These are phyloP conservation scores for Hippocampus comes DNA, from an alignment of 2,113 vertebrate species.

Conservation along the genomic window DNA sequence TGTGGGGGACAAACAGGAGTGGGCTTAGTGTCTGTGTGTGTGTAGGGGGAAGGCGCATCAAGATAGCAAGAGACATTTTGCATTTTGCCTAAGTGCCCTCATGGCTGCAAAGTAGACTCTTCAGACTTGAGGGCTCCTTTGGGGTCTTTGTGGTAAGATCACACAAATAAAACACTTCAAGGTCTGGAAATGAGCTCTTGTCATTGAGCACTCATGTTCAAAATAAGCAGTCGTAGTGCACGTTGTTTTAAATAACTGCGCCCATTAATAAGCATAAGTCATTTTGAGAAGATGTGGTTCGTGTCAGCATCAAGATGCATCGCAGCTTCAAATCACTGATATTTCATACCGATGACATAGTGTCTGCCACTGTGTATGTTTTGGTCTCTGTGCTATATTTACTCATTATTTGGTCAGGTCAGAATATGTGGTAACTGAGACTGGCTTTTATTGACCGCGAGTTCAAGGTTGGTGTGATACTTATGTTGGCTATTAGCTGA, in stretches of 20 bases:
- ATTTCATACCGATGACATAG: constrained; percentile 54
- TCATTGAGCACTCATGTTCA: neutral
- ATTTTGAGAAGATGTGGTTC: constrained; percentile 23
- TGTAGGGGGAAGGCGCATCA: constrained; percentile 23
- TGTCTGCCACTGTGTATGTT: constrained; percentile 50
- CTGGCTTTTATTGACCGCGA: constrained; percentile 26
- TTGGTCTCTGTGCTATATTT: constrained; percentile 64
- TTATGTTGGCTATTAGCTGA: constrained; percentile 31
- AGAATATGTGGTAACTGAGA: constrained; percentile 34
- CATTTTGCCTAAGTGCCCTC: constrained; percentile 24
- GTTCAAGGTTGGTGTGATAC: constrained; percentile 33
- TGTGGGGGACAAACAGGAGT: constrained; percentile 41
- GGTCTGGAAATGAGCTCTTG: neutral
- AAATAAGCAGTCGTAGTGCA: neutral
- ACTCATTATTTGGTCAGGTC: constrained; percentile 48
- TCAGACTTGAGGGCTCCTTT: constrained; percentile 35
- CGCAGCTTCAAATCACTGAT: constrained; percentile 36
- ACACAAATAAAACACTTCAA: neutral
- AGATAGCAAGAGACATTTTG: constrained; percentile 32
- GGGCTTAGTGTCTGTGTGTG: constrained; percentile 27
- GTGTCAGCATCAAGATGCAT: constrained; percentile 27
- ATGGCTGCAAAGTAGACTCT: constrained; percentile 29
- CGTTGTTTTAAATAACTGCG: constrained; percentile 40
- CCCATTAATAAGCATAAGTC: constrained; percentile 34
- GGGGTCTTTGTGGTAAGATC: constrained; percentile 15